Evolutionary conservation across 2,113 vertebrate species (phyloP).

Genomic region (Campylomormyrus numenius): DNA sequence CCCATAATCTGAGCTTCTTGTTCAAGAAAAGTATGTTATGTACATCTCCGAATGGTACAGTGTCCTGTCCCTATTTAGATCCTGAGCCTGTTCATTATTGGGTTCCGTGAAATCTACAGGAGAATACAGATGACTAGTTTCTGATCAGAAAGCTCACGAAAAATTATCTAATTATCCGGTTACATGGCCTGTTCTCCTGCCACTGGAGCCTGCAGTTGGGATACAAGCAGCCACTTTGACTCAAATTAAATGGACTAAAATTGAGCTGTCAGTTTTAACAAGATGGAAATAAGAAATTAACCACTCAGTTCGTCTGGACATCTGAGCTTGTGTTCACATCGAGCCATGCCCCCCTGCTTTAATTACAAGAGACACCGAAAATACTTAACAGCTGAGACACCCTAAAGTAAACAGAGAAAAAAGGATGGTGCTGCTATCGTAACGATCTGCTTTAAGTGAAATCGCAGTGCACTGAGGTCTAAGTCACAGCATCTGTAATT

Average conservation of each 20-base stretch:
- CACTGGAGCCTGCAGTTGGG: neutral
- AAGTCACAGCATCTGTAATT: slow-evolving; percentile 36
- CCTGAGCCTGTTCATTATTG: neutral
- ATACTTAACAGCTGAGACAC: neutral
- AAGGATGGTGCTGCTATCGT: slow-evolving; percentile 20
- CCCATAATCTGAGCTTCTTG: neutral
- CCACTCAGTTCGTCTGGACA: neutral
- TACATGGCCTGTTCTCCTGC: neutral
- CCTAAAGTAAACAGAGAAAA: neutral
- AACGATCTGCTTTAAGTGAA: slow-evolving; percentile 23
- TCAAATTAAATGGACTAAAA: neutral
- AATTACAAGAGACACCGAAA: neutral
- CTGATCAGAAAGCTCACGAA: neutral
- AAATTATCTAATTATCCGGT: neutral
- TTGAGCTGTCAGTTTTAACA: neutral
- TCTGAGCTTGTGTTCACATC: neutral
- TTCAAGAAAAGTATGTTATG: neutral
- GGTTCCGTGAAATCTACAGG: neutral
- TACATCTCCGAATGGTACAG: neutral
- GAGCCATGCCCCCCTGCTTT: neutral
- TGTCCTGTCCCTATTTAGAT: neutral
- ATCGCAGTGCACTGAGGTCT: slow-evolving; percentile 24
- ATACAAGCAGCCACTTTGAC: neutral
- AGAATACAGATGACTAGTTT: neutral
- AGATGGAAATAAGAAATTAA: neutral